phyloP scores from a whole-genome alignment of 2,888 invertebrate genomes.

The Pyrrhosoma nymphula region DNA sequence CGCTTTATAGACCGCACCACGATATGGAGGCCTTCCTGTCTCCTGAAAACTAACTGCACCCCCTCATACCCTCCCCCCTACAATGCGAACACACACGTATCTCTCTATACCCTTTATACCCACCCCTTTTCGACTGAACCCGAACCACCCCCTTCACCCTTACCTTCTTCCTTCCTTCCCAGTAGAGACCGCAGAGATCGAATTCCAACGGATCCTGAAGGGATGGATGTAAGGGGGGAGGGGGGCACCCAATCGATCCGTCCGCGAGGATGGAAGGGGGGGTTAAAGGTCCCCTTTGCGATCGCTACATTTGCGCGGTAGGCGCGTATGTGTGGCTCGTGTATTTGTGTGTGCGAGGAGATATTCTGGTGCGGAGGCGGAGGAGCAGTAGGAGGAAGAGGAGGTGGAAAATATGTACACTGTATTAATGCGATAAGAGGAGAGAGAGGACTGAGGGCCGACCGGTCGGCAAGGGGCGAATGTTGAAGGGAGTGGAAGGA shows the following conservation, averaged over 20 bases:
- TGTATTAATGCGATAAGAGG: background rate
- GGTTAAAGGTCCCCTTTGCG: background rate
- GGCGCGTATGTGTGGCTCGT: background rate
- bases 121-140: background rate
- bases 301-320: background rate
- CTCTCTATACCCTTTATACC: background rate
- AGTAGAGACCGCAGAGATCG: background rate
- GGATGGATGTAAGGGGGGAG: background rate
- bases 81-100: background rate
- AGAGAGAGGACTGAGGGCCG: background rate
- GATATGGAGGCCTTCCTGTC: background rate
- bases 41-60: background rate
- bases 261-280: background rate
- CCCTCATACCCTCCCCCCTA: background rate
- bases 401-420: slow-evolving; percentile 16
- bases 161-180: background rate
- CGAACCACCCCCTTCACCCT: background rate
- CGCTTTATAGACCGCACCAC: background rate
- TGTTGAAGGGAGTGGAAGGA: background rate
- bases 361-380: no score
- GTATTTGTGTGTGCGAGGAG: no score
- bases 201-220: slow-evolving; percentile 9
- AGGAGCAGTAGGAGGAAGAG: background rate
- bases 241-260: background rate
- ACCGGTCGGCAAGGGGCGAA: background rate